Percentiles rank a stretch among this genome's conserved stretches.
phyloP scores from a whole-genome alignment of 2,113 vertebrate species.

The Myotis brandtii region DNA sequence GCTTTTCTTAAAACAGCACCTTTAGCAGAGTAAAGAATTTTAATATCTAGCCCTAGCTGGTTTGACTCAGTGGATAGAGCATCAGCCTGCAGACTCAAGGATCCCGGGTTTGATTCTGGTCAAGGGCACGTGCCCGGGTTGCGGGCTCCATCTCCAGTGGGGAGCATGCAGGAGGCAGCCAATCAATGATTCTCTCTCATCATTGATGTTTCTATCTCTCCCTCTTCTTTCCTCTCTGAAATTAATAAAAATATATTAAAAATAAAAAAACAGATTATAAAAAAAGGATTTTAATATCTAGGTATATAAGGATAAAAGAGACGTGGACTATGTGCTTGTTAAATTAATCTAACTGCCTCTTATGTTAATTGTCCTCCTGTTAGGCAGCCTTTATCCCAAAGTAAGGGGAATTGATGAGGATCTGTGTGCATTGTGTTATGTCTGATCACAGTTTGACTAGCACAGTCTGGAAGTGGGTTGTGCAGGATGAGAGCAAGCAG shows the following conservation, averaged over 20 bases:
- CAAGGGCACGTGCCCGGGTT: too few species aligned
- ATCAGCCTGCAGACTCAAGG: too few species aligned
- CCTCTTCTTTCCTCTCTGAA: too few species aligned
- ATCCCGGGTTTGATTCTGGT: too few species aligned
- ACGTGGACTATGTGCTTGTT: neutral
- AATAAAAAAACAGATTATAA: too few species aligned
- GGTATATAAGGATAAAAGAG: neutral
- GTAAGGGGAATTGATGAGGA: slow-evolving; percentile 58
- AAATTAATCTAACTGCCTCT: neutral
- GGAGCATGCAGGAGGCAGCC: too few species aligned
- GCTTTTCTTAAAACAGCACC: slow-evolving; percentile 24
- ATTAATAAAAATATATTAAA: too few species aligned
- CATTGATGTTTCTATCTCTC: too few species aligned
- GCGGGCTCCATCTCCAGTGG: too few species aligned
- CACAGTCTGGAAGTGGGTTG: slow-evolving; percentile 78
- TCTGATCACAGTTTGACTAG: slow-evolving; percentile 72
- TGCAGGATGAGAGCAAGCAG: slow-evolving; percentile 66
- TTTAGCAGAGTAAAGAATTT: neutral
- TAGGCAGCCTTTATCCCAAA: neutral
- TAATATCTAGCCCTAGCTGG: too few species aligned
- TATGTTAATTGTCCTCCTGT: neutral
- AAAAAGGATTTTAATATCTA: neutral
- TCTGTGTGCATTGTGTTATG: slow-evolving; percentile 68
- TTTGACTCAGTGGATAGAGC: too few species aligned
- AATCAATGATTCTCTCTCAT: too few species aligned